Base-by-base conservation (phyloP, 2,888 invertebrate genomes). In the Dicranocentrus wangi region DNA sequence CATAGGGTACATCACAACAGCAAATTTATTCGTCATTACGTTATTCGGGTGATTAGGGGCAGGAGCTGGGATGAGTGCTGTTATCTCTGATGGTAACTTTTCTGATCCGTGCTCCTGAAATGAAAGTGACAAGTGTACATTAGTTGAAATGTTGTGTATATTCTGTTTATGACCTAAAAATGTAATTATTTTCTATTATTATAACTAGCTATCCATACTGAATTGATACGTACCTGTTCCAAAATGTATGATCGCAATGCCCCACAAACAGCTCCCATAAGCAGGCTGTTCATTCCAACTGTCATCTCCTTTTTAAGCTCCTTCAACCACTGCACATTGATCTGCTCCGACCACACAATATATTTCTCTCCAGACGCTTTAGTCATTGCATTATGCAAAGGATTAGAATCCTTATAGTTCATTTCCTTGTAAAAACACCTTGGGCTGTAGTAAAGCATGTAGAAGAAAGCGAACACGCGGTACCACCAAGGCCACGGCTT, bases 21-120 rank as follows among this genome's bases (percentile, higher is more conserved):
- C 82, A 66, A 86, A 86, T 68, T 86, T 86, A 43, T 86, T 86
- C 21, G 83, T 82, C 82, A 86, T 79, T 61, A 55, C 58, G 51
- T 85, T 60, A 72, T 84, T 83, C 0, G 85, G 85, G 61, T 86
- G 85, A 70, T 83, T 84, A 3, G 85, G 83, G 17, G 85, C 85
- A 17, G 85, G 85, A 17, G 85, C 80, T 8, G 85, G 85, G 28
- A 86, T 84, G 1, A 86, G 63, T 1, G 84, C 79, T 10, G 83
- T 73, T 8, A 85, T 68, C 25, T 77, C 58, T 32, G 71, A 25
- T 0, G 84, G 84, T 8, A 83, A 27, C 8, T 76, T 71, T 43
- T 80, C 55, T 2, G 43, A 23, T 17, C 66, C 69, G 51, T 73
- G 32, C 32, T 78, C 69, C 76, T 76, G 21, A 43, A 42, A 17